phyloP scores from a whole-genome alignment of 1,140 invertebrate species.

The Pteromalus puparum region DNA sequence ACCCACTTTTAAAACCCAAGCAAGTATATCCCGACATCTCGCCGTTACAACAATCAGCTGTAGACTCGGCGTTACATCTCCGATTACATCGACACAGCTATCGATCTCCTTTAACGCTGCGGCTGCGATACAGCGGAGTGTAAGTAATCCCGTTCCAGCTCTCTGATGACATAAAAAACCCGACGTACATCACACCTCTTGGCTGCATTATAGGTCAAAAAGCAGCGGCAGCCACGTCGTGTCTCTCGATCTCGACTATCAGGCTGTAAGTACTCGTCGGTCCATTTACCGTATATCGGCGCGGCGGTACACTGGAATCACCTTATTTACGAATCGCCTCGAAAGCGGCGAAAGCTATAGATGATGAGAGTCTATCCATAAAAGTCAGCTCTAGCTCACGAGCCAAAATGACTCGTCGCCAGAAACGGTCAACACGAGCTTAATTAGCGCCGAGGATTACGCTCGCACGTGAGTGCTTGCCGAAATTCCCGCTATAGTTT shows the following conservation, averaged over 20 bases:
- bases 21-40: too few species aligned
- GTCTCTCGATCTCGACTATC: neutral
- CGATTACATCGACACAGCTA: neutral
- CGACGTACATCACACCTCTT: neutral
- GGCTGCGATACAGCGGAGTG: too few species aligned
- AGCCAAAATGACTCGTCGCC: slow-evolving; percentile 36
- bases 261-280: slow-evolving; percentile 8
- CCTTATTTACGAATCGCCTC: slow-evolving; percentile 44
- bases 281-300: slow-evolving; percentile 47
- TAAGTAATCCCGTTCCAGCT: too few species aligned
- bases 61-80: neutral
- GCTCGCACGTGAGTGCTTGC: slow-evolving; percentile 14
- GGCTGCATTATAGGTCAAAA: slow-evolving; percentile 5
- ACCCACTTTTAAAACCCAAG: too few species aligned
- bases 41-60: too few species aligned
- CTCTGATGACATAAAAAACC: neutral
- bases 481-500: slow-evolving; percentile 42
- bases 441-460: slow-evolving; percentile 39
- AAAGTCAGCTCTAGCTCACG: slow-evolving; percentile 22
- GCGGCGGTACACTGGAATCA: slow-evolving; percentile 34
- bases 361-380: slow-evolving; percentile 36
- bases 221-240: neutral
- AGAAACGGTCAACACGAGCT: slow-evolving; percentile 44
- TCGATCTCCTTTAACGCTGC: neutral
- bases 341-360: slow-evolving; percentile 23